Base-by-base conservation (phyloP, 2,797 vertebrate species). In the Arrhamphus sclerolepis region DNA sequence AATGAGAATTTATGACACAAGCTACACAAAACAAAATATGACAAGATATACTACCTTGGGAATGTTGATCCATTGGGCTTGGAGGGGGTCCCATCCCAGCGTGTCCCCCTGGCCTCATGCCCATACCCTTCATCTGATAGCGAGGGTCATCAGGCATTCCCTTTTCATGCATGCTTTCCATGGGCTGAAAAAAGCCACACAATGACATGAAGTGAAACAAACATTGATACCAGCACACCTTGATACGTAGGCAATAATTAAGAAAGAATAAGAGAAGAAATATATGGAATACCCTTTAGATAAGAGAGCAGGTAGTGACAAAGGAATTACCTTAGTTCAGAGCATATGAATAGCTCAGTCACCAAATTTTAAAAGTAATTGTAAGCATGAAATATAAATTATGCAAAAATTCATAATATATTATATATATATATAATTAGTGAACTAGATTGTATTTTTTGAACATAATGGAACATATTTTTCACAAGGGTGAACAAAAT, bases 41-140 rank as follows among this genome's bases (percentile, higher is more conserved):
- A 4, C 10, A 26, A 8, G 21, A 26, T 19, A 11, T 20, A n/a
- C 46, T 92, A 98, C 96, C 96, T 94, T 98, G 96, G 6, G 96
- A 98, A 87, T 98, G 96, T 82, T 98, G 96, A 83, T 98, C 96
- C 96, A 98, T 97, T 18, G 96, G 96, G 83, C 96, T 98, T 0
- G 96, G 96, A 1, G 96, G 96, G 0, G 96, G 96, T 14, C 95
- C 96, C 96, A 98, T 98, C 1, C 95, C 96, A 8, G 92, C 89
- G 57, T 95, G 96, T 0, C 83, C 89, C 0, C 94, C 95, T 0
- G 93, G 91, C 73, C 96, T 93, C 93, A 98, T 95, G 1, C 89
- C 89, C 93, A 97, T 95, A 38, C 93, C 91, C 79, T 98, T 98
- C 94, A 97, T 97, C 90, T 97, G 96, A 26, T 95, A 97, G 58